Evolutionary conservation across 2,113 vertebrate genomes (phyloP), one percentile per base, ranked within the genome.

Genomic region (Perca fluviatilis): DNA sequence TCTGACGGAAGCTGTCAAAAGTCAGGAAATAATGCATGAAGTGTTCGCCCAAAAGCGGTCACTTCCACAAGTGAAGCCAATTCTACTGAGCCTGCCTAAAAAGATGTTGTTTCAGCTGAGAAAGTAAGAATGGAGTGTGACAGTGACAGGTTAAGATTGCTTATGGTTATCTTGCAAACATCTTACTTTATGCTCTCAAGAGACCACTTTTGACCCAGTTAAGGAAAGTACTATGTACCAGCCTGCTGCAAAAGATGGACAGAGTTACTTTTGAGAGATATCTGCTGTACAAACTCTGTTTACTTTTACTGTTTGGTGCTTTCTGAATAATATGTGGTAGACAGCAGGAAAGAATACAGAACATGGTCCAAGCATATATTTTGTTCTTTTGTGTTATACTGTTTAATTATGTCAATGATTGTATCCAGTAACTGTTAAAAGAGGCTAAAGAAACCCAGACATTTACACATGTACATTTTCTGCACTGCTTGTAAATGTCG

Each of bases 161-260:
- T 67, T 63, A 60, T 77, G 72, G 86, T 89, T 74, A 78, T 92
- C 78, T 71, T 49, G 58, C 69, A 80, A 74, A 73, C 74, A 58
- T 81, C 70, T 80, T 80, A 54, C 71, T 86, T 86, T 80, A 27
- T 63, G 58, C 56, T 86, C 90, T 83, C 85, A 46, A 70, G 91
- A 87, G 87, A 72, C 53, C 72, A 73, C 50, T 78, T 87, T 67
- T 90, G 87, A 91, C 87, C 89, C 86, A 91, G 80, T 92, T 88
- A 84, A 50, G 53, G 64, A 64, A 69, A 27, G 23, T 23, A 53
- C 36, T 54, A 9, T 80, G 75, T 33, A 65, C 58, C 16, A 50
- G 66, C 30, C 33, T n/a, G 50, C 23, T 43, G 78, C 63, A 72
- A 65, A 57, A 73, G 21, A 53, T 54, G 10, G 40, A 4, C 72